These are phyloP conservation scores for Ophion costatus DNA, from an alignment of 2,888 invertebrate species.

Conservation along the genomic window DNA sequence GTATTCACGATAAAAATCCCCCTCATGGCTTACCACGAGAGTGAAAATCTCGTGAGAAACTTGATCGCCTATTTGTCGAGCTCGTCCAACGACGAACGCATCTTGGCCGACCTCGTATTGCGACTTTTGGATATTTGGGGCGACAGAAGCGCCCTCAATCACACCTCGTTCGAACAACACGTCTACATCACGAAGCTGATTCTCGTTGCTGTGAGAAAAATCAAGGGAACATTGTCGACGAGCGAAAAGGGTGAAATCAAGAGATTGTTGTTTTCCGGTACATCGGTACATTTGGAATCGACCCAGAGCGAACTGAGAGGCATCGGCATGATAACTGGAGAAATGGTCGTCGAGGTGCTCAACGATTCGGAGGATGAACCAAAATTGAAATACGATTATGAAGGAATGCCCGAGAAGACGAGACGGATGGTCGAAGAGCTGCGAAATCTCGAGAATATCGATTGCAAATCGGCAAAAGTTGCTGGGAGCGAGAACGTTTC, in stretches of 20 bases:
- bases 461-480: slow-evolving; percentile 4
- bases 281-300: slow-evolving; percentile 89
- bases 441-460: slow-evolving; percentile 71
- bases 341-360: slow-evolving; percentile 86
- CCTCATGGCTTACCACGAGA: slow-evolving; percentile 84
- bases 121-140: slow-evolving; percentile 89
- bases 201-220: slow-evolving; percentile 85
- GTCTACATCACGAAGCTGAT: slow-evolving; percentile 89
- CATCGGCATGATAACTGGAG: slow-evolving; percentile 91
- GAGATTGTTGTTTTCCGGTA: slow-evolving; percentile 86
- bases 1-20: slow-evolving; percentile 87
- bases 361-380: slow-evolving; percentile 83
- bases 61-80: slow-evolving; percentile 87
- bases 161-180: slow-evolving; percentile 89
- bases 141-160: slow-evolving; percentile 86
- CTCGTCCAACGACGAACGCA: slow-evolving; percentile 75
- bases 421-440: slow-evolving; percentile 85
- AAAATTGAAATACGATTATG: slow-evolving; percentile 88
- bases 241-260: slow-evolving; percentile 82
- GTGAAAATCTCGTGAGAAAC: slow-evolving; percentile 85
- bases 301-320: slow-evolving; percentile 86
- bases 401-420: slow-evolving; percentile 84
- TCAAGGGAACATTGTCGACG: slow-evolving; percentile 75
- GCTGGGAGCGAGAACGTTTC: slow-evolving; percentile 29
- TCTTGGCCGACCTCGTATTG: slow-evolving; percentile 84